Percentiles rank a stretch among this genome's conserved stretches.
These are phyloP conservation scores for Corynorhinus townsendii DNA, from an alignment of 2,113 vertebrate species.

Conservation along the genomic window DNA sequence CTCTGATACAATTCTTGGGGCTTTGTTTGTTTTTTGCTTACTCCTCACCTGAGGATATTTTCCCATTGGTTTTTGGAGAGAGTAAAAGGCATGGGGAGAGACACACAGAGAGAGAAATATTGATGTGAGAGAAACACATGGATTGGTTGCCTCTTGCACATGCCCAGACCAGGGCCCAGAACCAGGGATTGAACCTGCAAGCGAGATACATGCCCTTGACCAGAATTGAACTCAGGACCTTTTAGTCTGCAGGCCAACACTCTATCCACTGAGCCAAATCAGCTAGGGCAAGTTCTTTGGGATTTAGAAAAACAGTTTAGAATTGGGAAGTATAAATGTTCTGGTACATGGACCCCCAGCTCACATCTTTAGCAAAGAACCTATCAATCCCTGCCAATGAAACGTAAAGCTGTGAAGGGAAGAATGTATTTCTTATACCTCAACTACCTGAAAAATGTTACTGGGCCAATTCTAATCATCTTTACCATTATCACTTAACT, in stretches of 20 bases:
- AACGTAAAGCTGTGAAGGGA: not conserved
- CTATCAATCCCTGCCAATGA: not conserved
- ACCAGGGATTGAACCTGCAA: too few relatives aligned
- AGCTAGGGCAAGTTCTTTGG: not conserved
- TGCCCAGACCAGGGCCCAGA: too few relatives aligned
- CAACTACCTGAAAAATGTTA: constrained; percentile 30
- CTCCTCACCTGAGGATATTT: too few relatives aligned
- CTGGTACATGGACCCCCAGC: not conserved
- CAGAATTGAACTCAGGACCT: too few relatives aligned
- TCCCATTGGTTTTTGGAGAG: too few relatives aligned
- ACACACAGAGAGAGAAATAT: too few relatives aligned
- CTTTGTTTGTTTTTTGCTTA: not conserved
- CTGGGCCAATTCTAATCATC: constrained; percentile 30
- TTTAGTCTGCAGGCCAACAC: too few relatives aligned
- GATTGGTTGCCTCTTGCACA: too few relatives aligned
- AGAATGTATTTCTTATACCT: constrained; percentile 42
- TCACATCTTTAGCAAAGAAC: not conserved
- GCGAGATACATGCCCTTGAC: too few relatives aligned
- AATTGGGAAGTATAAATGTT: constrained; percentile 2
- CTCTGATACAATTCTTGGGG: not conserved
- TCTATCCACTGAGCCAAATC: too few relatives aligned
- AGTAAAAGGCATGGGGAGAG: too few relatives aligned
- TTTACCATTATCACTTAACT: constrained; percentile 38
- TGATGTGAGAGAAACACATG: too few relatives aligned
- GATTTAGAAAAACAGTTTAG: constrained; percentile 15